Base-by-base conservation (phyloP, 2,888 invertebrate genomes). In the Dolomedes plantarius region DNA sequence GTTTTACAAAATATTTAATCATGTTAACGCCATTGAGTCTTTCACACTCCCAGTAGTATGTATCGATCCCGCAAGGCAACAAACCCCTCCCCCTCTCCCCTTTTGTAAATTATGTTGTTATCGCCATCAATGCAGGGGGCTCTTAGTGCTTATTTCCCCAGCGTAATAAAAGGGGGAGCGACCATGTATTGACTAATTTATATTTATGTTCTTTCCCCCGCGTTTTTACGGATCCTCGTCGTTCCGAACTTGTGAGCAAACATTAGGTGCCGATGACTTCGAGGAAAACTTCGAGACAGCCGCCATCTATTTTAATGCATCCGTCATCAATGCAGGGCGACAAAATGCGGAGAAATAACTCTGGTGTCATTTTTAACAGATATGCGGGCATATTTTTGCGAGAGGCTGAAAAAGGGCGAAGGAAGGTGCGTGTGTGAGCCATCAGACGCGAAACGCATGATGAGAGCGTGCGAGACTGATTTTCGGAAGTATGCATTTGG, bases 61-160 rank as follows among this genome's bases (percentile, higher is more conserved):
- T 46, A 46, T 46, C 16, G 46, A 46, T 46, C 46, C 16, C 16
- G 2, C 46, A 2, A 2, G 5, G n/a, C n/a, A n/a, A 36, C 5
- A 36, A 36, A 11, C n/a, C 16, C 11, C 11, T 11, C 46, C 46
- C 7, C 46, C 16, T 16, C 9, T 46, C 2, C n/a, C n/a, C 46
- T n/a, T n/a, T 46, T 46, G 46, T 46, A 46, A 46, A 46, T 46
- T 46, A 46, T 46, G 46, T 46, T 46, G 46, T 46, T 46, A 46
- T 46, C 46, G 46, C 46, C 46, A 13, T 6, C 46, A 46, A 46
- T 46, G 46, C 16, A 11, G 46, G n/a, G 46, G n/a, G 46, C 46
- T 46, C 46, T 46, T 46, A 46, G n/a, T 16, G 46, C 16, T 46
- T 46, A 46, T 46, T 46, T 46, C 46, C 46, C 46, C 46, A 46